phyloP scores from a whole-genome alignment of 2,113 vertebrate genomes.

The Petaurus breviceps region DNA sequence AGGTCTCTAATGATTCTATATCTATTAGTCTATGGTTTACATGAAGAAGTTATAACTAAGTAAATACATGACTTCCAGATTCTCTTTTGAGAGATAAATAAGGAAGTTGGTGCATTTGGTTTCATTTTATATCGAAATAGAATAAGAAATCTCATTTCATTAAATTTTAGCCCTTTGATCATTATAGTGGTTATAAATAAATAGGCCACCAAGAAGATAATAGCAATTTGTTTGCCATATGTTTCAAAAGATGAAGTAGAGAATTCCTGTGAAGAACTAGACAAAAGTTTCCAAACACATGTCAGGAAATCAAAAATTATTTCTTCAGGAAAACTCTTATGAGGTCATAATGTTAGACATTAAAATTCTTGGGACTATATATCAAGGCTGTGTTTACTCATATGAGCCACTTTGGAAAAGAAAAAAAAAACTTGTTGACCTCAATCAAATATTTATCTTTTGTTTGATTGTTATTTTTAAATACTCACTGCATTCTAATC shows the following conservation, averaged over 20 bases:
- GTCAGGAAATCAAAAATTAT: neutral
- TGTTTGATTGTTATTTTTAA: slow-evolving; percentile 20
- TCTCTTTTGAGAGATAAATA: neutral
- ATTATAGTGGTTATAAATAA: neutral
- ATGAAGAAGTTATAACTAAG: neutral
- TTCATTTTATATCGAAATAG: neutral
- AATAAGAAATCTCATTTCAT: neutral
- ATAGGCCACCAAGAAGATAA: neutral
- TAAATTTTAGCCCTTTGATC: neutral
- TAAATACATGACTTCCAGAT: neutral
- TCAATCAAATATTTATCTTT: slow-evolving; percentile 34
- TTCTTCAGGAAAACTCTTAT: neutral
- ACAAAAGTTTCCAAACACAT: neutral
- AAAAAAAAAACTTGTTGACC: neutral
- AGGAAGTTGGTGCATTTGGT: neutral
- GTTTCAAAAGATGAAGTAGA: neutral
- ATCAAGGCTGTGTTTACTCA: neutral
- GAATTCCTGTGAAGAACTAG: neutral
- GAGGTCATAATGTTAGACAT: neutral
- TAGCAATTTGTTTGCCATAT: neutral
- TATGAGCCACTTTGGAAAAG: neutral
- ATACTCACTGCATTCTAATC: neutral
- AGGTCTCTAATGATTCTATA: neutral
- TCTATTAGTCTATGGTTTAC: neutral
- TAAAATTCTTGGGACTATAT: neutral